These are phyloP conservation scores for Antigone vipio DNA, from an alignment of 2,113 vertebrate species.

Conservation along the genomic window DNA sequence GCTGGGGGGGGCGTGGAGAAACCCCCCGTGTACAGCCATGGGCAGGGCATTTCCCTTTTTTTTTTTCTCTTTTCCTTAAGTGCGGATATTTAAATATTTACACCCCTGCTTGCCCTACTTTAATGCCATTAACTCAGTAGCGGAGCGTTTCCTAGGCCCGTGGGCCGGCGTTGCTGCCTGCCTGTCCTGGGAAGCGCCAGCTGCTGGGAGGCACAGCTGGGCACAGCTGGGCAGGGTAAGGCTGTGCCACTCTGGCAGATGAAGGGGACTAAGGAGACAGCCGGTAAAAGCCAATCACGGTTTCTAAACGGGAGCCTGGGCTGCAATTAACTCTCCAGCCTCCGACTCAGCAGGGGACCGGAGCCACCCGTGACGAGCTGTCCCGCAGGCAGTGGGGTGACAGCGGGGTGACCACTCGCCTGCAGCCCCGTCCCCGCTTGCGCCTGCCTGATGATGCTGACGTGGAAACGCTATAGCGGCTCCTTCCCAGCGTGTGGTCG, in stretches of 20 bases:
- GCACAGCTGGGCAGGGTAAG: not conserved
- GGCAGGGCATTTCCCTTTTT: not conserved
- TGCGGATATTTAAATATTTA: conserved; percentile 60
- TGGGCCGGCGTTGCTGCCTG: not conserved
- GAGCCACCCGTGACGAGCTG: not conserved
- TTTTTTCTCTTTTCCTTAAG: not conserved
- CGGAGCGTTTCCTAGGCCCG: not conserved
- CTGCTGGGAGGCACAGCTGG: not conserved
- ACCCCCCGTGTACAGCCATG: not conserved
- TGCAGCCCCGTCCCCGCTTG: not conserved
- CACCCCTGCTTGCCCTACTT: conserved; percentile 62
- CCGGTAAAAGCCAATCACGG: not conserved
- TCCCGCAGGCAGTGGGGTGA: not conserved
- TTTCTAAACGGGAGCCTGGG: not conserved
- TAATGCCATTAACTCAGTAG: conserved; percentile 31
- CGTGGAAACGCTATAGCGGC: fast-evolving
- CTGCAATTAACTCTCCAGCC: not conserved
- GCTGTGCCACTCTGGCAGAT: not conserved
- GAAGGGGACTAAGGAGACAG: not conserved
- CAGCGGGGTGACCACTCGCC: fast-evolving
- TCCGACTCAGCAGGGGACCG: fast-evolving
- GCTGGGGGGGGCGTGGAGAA: fast-evolving
- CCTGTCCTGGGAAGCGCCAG: not conserved
- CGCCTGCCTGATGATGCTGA: fast-evolving
- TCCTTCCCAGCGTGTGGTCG: fast-evolving